phyloP scores from a whole-genome alignment of 2,797 vertebrate species.

The Chaetodon trifasciatus region DNA sequence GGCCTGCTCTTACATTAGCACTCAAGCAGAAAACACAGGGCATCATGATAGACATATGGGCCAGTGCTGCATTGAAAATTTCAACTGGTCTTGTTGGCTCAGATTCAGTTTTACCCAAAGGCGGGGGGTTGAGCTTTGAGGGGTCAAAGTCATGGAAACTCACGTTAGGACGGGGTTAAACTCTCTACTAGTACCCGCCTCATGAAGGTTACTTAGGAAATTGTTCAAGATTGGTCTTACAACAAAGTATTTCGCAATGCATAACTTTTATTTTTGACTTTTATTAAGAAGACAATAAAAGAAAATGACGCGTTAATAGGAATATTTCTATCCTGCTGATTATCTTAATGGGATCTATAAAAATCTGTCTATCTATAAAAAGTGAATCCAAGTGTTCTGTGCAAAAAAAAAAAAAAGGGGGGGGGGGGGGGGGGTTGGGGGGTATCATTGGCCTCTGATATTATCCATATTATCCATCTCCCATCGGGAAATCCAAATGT shows the following conservation, averaged over 20 bases:
- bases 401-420: background rate
- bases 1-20: conserved; percentile 40
- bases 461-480: conserved; percentile 17
- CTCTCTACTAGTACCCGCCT: no score
- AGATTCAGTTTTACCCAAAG: conserved; percentile 31
- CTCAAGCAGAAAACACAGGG: conserved; percentile 57
- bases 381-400: no score
- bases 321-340: background rate
- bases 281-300: background rate
- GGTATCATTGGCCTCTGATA: background rate
- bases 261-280: background rate
- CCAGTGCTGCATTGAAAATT: conserved; percentile 51
- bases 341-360: background rate
- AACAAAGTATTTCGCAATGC: background rate
- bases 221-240: no score
- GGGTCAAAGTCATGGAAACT: conserved; percentile 13
- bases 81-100: conserved; percentile 63
- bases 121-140: conserved; percentile 8
- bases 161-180: background rate
- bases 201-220: background rate
- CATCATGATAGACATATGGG: conserved; percentile 64
- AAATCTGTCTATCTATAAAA: no score
- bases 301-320: background rate
- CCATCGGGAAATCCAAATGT: conserved; percentile 36
- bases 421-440: no score